Base-by-base conservation (phyloP, 1,140 invertebrate genomes). In the Tetramorium simillimum region DNA sequence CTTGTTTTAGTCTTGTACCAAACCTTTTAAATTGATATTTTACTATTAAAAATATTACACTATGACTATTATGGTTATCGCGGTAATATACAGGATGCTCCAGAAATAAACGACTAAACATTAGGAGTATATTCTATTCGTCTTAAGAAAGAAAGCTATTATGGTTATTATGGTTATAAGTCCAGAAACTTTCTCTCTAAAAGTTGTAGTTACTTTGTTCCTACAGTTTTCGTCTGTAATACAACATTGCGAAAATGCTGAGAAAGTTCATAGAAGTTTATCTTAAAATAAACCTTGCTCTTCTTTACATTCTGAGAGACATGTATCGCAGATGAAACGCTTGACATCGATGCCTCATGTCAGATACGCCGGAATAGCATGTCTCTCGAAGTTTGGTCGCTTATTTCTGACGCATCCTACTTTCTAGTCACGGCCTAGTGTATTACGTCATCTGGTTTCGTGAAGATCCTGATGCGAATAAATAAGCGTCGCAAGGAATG, bases 41-140 rank as follows among this genome's bases (percentile, higher is more conserved):
- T 80, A 67, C 12, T 80, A 67, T 80, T 70, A 21, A 70, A 81
- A 37, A 81, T 81, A 80, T 81, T 70, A 69, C 33, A 33, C 28
- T 80, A 70, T 69, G 10, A 70, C 33, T 43, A 81, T 81, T 67
- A 81, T 81, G 49, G 33, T 69, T 37, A 43, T 53, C 7, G 21
- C 37, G n/a, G 6, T 24, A 69, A 81, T 43, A n/a, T 77, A 69
- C 33, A 81, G 16, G 3, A 28, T 9, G 18, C 40, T 51, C n/a
- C 33, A 40, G 46, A 81, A 81, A 81, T 81, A 81, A 51, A 43
- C 18, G 40, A 77, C 16, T 16, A 60, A 62, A 43, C 37, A 24
- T 77, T 21, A 1, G 10, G 16, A 51, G 28, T 28, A 51, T 37
- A 73, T 75, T 73, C 16, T 33, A 73, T 12, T 51, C 18, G 16